Base-by-base conservation (phyloP, 2,113 vertebrate genomes). In the Notarius quadriscutis region DNA sequence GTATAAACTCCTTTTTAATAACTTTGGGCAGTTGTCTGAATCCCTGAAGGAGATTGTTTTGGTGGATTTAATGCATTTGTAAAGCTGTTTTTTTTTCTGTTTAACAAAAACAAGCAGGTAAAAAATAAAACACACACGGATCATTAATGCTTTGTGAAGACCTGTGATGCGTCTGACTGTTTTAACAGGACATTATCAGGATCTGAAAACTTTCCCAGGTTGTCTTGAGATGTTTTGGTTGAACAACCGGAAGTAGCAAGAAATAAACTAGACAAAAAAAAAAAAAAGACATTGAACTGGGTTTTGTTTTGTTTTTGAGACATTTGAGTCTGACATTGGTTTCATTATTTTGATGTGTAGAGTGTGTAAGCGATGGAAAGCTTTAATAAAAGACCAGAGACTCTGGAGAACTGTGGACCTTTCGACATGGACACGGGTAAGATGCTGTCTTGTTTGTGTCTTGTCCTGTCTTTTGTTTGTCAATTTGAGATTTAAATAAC, bases 331-430 rank as follows among this genome's bases (percentile, higher is more conserved):
- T 75, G 57, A 11, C 58, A 88, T 72, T 74, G 72, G 27, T 74
- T 71, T 12, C 0, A n/a, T 82, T 89, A 12, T 77, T 9, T 88
- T 65, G 83, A 18, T 89, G 77, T 93, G 15, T 30, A 96, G 95
- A 83, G 95, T 96, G 20, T 96, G 95, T 86, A 94, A 93, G 90
- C 93, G 93, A 78, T 96, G 95, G 95, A 95, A 89, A 87, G 93
- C 92, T 30, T 93, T 96, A 34, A 92, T 96, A 1, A 95, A 94
- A 93, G 95, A 96, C 86, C 95, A 96, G 89, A 92, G 93, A 90
- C 89, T 96, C 60, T 96, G 95, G 95, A 93, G 94, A 65, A 58
- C 81, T 84, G 95, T 96, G 12, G 95, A 96, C 83, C 89, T 96
- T 86, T 95, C 94, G 34, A 88, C 93, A 63, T 95, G 94, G 94